These are phyloP conservation scores for Telmatochromis sp. DNA, from an alignment of 2,113 vertebrate genomes.

Conservation along the genomic window DNA sequence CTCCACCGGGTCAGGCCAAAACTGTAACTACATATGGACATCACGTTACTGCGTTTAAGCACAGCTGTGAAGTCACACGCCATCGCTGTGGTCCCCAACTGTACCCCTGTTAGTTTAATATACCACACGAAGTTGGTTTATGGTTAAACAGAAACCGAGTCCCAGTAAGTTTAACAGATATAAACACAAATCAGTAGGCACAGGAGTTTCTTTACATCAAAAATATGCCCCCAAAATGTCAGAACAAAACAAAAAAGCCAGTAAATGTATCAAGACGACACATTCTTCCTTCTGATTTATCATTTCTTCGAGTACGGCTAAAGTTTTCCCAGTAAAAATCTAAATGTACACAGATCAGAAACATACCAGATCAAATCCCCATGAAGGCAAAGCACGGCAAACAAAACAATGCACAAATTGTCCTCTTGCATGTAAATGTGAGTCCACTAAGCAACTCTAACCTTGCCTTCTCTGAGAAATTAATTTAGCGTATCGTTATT, in stretches of 20 bases:
- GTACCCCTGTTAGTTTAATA: neutral
- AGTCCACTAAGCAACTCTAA: neutral
- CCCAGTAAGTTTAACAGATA: neutral
- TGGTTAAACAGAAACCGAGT: neutral
- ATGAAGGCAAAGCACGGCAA: neutral
- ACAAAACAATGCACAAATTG: neutral
- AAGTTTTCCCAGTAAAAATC: neutral
- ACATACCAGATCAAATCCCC: neutral
- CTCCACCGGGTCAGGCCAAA: constrained; percentile 11
- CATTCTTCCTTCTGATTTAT: neutral
- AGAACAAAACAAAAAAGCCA: neutral
- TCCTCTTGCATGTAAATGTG: neutral
- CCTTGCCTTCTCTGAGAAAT: neutral
- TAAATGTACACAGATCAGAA: neutral
- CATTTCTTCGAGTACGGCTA: neutral
- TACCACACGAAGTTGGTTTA: neutral
- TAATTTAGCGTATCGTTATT: neutral
- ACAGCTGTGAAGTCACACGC: neutral
- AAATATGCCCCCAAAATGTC: neutral
- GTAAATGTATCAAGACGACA: neutral
- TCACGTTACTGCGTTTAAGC: constrained; percentile 32
- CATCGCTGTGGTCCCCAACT: neutral
- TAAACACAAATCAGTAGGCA: neutral
- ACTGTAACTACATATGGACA: constrained; percentile 48
- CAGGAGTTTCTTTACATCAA: neutral